Conservation (phyloP, 2,797 vertebrate genomes). For the Loriculus beryllinus region DNA sequence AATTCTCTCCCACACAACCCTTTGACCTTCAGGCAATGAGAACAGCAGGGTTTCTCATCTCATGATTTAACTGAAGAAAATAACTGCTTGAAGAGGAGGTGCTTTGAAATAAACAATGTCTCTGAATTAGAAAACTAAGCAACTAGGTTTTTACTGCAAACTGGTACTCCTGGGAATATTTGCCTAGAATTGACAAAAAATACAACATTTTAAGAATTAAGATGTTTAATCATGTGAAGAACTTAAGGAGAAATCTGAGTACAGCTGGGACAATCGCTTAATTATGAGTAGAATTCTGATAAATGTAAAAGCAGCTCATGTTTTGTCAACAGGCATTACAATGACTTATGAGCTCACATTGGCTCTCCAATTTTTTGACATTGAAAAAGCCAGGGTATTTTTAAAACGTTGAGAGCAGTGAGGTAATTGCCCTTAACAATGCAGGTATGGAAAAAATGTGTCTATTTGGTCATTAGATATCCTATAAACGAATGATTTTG, state of each 20-base stretch:
- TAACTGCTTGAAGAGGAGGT: conserved; percentile 50
- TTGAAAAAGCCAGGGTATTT: background rate
- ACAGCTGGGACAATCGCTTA: background rate
- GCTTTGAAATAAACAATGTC: conserved; percentile 52
- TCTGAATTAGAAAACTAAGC: conserved; percentile 48
- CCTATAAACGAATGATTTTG: background rate
- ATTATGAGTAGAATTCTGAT: background rate
- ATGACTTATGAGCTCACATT: background rate
- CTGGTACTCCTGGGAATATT: background rate
- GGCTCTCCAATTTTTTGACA: background rate
- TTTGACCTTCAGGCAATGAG: conserved; percentile 70
- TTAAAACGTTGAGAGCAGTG: background rate
- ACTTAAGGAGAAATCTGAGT: background rate
- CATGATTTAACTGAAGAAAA: conserved; percentile 48
- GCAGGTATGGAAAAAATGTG: background rate
- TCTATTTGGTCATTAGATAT: background rate
- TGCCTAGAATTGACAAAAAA: background rate
- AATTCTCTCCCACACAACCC: conserved; percentile 73
- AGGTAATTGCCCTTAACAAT: background rate
- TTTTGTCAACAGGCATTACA: background rate
- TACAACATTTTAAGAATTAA: background rate
- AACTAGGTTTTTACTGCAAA: background rate
- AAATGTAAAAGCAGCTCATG: background rate
- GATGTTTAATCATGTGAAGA: background rate
- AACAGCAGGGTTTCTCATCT: conserved; percentile 64